Conservation (phyloP, 1,140 invertebrate genomes). For the Trichogramma pretiosum region DNA sequence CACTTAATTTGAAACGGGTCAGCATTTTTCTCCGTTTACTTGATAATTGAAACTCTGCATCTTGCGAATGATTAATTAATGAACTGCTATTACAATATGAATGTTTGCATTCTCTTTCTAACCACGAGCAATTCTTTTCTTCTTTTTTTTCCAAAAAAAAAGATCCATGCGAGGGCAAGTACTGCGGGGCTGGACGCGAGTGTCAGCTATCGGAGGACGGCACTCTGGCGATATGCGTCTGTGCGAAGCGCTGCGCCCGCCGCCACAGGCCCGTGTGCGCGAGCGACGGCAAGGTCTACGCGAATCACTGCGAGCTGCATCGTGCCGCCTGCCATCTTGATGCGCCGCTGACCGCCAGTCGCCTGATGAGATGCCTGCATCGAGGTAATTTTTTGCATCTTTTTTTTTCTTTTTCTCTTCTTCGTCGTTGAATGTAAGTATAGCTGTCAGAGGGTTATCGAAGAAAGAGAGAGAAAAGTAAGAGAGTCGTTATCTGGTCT, state of each 20-base stretch:
- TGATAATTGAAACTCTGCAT: too few relatives aligned
- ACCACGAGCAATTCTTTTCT: too few relatives aligned
- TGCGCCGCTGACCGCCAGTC: conserved; percentile 50
- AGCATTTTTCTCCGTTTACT: too few relatives aligned
- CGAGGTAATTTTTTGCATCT: conserved; percentile 30
- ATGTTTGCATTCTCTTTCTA: too few relatives aligned
- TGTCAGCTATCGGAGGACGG: conserved; percentile 48
- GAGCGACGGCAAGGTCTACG: conserved; percentile 63
- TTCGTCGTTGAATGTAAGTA: too few relatives aligned
- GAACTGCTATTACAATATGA: too few relatives aligned
- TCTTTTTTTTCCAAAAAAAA: conserved; percentile 1
- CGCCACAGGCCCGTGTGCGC: conserved; percentile 59
- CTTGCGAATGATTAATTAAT: too few relatives aligned
- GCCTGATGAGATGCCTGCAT: conserved; percentile 44
- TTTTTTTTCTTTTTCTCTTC: neutral
- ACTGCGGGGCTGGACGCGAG: conserved; percentile 60
- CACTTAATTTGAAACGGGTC: too few relatives aligned
- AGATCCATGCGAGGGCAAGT: conserved; percentile 58
- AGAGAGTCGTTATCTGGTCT: too few relatives aligned
- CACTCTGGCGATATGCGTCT: conserved; percentile 54
- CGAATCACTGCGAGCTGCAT: conserved; percentile 70
- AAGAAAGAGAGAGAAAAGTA: too few relatives aligned
- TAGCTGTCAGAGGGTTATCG: too few relatives aligned
- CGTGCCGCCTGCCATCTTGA: conserved; percentile 57
- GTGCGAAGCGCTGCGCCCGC: conserved; percentile 49